Conservation (phyloP, 2,888 invertebrate species). For the Habrosyne pyritoides region DNA sequence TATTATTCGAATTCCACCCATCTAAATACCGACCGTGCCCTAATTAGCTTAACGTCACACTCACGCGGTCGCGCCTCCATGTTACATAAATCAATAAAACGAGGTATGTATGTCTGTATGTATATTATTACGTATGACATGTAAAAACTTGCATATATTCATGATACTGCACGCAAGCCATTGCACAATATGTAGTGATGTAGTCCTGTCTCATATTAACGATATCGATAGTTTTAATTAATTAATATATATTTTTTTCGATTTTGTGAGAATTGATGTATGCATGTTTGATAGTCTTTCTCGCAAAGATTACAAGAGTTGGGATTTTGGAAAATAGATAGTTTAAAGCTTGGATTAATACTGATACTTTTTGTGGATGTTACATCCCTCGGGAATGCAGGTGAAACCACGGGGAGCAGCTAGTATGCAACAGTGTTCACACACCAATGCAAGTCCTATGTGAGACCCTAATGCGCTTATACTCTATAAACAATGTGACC, state of each 20-base stretch:
- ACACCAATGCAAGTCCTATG: no score
- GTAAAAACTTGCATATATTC: slow-evolving; percentile 45
- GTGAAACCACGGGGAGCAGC: no score
- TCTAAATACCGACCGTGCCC: not conserved
- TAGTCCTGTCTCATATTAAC: slow-evolving; percentile 5
- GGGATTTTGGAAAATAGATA: no score
- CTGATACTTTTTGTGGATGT: no score
- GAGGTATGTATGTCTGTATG: slow-evolving; percentile 12
- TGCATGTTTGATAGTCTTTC: no score
- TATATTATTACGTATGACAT: slow-evolving; percentile 20
- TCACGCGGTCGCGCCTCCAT: slow-evolving; percentile 28
- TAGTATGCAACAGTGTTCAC: no score
- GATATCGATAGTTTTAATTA: slow-evolving; percentile 11
- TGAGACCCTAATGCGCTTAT: no score
- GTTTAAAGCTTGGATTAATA: no score
- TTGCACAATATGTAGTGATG: slow-evolving; percentile 64
- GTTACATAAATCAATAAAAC: slow-evolving; percentile 31
- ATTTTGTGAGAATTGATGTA: no score
- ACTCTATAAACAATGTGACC: no score
- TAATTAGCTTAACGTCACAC: slow-evolving; percentile 13
- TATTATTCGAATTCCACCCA: not conserved
- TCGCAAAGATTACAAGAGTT: no score
- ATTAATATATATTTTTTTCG: not conserved
- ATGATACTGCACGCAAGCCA: slow-evolving; percentile 57
- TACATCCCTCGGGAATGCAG: no score